Percentiles rank a stretch among this genome's conserved stretches.
These are phyloP conservation scores for Rhea americana DNA, from an alignment of 2,113 vertebrate species.

Conservation along the genomic window DNA sequence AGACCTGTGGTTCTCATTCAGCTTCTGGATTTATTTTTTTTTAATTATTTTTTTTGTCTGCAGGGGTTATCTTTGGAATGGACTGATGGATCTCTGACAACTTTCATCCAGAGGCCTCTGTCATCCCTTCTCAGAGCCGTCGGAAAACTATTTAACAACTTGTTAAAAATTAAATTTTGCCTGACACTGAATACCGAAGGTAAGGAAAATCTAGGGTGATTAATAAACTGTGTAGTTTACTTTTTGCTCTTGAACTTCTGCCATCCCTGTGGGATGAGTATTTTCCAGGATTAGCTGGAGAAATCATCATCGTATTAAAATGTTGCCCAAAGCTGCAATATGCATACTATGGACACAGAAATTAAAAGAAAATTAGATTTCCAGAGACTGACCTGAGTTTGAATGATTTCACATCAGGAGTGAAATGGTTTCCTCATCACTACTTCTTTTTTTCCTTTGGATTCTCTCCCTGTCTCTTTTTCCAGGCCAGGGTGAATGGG, in stretches of 20 bases:
- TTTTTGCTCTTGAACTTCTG: background rate
- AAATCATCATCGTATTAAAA: slow-evolving; percentile 10
- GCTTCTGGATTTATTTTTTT: background rate
- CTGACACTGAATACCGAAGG: background rate
- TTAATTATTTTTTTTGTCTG: background rate
- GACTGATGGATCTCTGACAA: background rate
- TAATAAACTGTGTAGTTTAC: background rate
- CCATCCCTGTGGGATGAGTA: background rate
- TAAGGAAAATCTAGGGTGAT: background rate
- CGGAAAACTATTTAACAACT: background rate
- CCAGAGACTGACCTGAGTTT: background rate
- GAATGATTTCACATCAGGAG: background rate
- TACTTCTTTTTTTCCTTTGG: background rate
- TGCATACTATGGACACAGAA: background rate
- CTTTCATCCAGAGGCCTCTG: background rate
- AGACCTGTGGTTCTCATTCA: background rate
- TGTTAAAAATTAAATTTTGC: background rate
- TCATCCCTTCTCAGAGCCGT: background rate
- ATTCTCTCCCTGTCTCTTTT: background rate
- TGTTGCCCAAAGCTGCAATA: background rate
- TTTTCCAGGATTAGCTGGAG: slow-evolving; percentile 1
- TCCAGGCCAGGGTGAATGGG: background rate
- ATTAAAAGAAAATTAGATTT: slow-evolving; percentile 29
- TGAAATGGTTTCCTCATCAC: background rate
- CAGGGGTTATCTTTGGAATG: background rate